Conservation (phyloP, 2,888 invertebrate genomes). For the Epistrophella euchroma region DNA sequence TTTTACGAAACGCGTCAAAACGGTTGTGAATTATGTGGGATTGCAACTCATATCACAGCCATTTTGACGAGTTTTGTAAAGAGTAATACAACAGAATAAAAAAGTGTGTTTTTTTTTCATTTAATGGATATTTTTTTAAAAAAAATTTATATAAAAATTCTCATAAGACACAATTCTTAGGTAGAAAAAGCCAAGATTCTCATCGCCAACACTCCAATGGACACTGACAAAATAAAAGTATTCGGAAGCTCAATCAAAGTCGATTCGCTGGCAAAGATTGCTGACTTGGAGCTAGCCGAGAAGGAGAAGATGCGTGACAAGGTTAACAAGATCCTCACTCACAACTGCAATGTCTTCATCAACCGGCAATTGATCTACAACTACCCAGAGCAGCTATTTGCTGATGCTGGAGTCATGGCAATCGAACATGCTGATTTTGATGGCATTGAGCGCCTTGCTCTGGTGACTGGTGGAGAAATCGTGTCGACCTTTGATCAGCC, state of each 20-base stretch:
- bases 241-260: conserved; percentile 98
- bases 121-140: not conserved
- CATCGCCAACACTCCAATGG: conserved; percentile 99
- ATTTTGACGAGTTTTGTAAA: conserved; percentile 83
- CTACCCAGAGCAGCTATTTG: conserved; percentile 99
- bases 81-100: conserved; percentile 65
- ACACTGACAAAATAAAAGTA: conserved; percentile 99
- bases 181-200: conserved; percentile 98
- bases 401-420: conserved; percentile 99
- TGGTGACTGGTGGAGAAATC: conserved; percentile 99
- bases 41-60: conserved; percentile 82
- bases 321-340: conserved; percentile 96
- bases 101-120: not conserved
- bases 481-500: conserved; percentile 99
- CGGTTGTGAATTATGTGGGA: conserved; percentile 84
- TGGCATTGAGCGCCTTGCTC: conserved; percentile 97
- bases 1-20: conserved; percentile 80
- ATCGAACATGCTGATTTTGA: conserved; percentile 99
- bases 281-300: conserved; percentile 98
- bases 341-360: conserved; percentile 98
- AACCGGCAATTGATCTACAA: conserved; percentile 99
- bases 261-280: conserved; percentile 97
- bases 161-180: conserved; percentile 74
- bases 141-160: not conserved
- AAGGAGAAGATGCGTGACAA: conserved; percentile 99